Evolutionary conservation across 1,140 invertebrate species (phyloP).

Genomic region (Helicoverpa zea): DNA sequence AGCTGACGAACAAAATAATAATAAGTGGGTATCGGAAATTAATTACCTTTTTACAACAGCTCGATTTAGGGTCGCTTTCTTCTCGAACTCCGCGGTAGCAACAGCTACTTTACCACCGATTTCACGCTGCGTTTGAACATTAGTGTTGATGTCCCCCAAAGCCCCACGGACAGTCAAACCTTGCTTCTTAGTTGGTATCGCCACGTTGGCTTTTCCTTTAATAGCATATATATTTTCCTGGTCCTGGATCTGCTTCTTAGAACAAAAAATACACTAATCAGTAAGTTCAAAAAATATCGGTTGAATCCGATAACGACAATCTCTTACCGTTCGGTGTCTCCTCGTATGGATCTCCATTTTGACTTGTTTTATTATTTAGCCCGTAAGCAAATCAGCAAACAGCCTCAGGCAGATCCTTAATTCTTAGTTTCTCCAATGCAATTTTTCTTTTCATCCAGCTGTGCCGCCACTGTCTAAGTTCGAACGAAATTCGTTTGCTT

Average conservation of each 20-base stretch:
- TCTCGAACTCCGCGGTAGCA: constrained; percentile 72
- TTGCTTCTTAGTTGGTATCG: constrained; percentile 68
- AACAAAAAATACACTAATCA: neutral
- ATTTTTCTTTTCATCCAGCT: constrained; percentile 11
- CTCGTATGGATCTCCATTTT: constrained; percentile 73
- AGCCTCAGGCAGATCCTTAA: neutral
- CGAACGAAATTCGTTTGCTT: neutral
- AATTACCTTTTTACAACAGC: constrained; percentile 54
- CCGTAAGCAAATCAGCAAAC: neutral
- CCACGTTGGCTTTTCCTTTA: constrained; percentile 68
- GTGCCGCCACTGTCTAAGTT: neutral
- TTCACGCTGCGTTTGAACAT: constrained; percentile 70
- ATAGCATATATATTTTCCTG: constrained; percentile 74
- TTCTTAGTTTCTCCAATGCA: neutral
- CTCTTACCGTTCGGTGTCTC: constrained; percentile 70
- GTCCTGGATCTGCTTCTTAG: constrained; percentile 67
- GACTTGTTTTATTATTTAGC: neutral
- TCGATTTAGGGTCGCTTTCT: constrained; percentile 66
- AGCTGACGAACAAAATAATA: neutral
- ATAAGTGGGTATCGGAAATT: constrained; percentile 48
- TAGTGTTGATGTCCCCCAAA: constrained; percentile 76
- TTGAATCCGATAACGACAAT: neutral
- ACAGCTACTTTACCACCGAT: constrained; percentile 69
- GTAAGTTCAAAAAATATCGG: neutral
- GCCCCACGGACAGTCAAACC: constrained; percentile 72